Evolutionary conservation across 2,888 invertebrate genomes (phyloP).

Genomic region (Drosophila leonis): DNA sequence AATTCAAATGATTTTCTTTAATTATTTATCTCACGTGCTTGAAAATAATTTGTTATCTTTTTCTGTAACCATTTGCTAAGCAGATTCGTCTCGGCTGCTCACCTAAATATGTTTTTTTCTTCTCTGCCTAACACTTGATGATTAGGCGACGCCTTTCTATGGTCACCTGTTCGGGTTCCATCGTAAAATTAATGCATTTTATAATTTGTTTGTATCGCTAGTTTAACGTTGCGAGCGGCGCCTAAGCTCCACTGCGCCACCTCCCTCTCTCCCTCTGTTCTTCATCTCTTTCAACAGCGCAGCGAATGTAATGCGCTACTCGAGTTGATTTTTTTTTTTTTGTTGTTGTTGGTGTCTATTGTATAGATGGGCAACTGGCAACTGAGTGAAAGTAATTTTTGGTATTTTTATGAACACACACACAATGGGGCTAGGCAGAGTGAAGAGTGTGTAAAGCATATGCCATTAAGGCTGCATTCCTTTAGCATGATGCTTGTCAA

Average conservation of each 20-base stretch:
- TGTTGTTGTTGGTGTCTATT: too few species aligned
- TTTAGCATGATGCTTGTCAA: constrained; percentile 62
- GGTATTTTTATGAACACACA: constrained; percentile 65
- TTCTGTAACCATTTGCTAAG: constrained; percentile 25
- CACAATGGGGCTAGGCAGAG: not conserved
- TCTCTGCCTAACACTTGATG: constrained; percentile 33
- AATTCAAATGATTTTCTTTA: constrained; percentile 24
- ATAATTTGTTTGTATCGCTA: constrained; percentile 69
- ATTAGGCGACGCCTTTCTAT: constrained; percentile 53
- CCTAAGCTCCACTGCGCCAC: constrained; percentile 26
- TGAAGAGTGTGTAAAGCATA: not conserved
- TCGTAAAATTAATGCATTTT: constrained; percentile 64
- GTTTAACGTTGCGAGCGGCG: constrained; percentile 49
- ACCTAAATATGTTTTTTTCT: constrained; percentile 16
- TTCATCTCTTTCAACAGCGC: not conserved
- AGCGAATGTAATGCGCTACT: constrained; percentile 59
- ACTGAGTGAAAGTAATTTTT: constrained; percentile 73
- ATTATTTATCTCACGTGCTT: constrained; percentile 26
- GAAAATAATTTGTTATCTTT: constrained; percentile 24
- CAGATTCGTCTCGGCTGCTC: constrained; percentile 31
- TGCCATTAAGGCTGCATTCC: constrained; percentile 71
- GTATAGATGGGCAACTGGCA: constrained; percentile 20
- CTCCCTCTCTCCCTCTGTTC: not conserved
- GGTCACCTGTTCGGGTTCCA: constrained; percentile 39
- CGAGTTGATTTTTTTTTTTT: constrained; percentile 37